Evolutionary conservation across 2,797 vertebrate species (phyloP).

Genomic region (Halcyon leucocephala): DNA sequence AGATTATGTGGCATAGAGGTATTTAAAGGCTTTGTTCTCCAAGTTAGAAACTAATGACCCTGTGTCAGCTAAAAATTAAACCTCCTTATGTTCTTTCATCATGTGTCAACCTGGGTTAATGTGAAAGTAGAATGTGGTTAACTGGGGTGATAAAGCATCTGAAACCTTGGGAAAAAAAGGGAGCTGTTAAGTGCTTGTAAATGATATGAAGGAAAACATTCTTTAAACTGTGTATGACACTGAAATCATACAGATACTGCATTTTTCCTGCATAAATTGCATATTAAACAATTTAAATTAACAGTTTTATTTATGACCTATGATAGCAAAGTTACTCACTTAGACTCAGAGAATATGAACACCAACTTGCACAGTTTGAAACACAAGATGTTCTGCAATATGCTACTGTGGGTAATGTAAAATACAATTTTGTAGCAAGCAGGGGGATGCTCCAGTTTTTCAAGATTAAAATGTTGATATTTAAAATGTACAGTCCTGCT

Average conservation of each 20-base stretch:
- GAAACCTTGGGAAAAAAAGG: slow-evolving; percentile 47
- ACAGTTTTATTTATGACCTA: slow-evolving; percentile 57
- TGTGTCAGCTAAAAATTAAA: slow-evolving; percentile 79
- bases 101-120: slow-evolving; percentile 74
- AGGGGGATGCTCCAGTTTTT: slow-evolving; percentile 16
- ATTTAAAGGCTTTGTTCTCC: slow-evolving; percentile 79
- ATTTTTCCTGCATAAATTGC: slow-evolving; percentile 13
- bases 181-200: slow-evolving; percentile 18
- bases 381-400: slow-evolving; percentile 58
- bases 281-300: slow-evolving; percentile 54
- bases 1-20: slow-evolving; percentile 83
- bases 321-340: slow-evolving; percentile 48
- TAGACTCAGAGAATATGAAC: slow-evolving; percentile 16
- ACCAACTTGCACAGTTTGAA: slow-evolving; percentile 54
- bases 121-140: slow-evolving; percentile 69
- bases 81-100: slow-evolving; percentile 76
- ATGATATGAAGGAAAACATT: slow-evolving; percentile 37
- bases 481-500: slow-evolving; percentile 43
- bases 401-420: slow-evolving; percentile 46
- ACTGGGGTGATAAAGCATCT: slow-evolving; percentile 72
- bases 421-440: slow-evolving; percentile 51
- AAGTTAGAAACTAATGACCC: slow-evolving; percentile 83
- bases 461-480: slow-evolving; percentile 49
- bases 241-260: neutral
- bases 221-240: neutral